Conservation (phyloP, 2,113 vertebrate genomes). For the Gymnobelideus leadbeateri region DNA sequence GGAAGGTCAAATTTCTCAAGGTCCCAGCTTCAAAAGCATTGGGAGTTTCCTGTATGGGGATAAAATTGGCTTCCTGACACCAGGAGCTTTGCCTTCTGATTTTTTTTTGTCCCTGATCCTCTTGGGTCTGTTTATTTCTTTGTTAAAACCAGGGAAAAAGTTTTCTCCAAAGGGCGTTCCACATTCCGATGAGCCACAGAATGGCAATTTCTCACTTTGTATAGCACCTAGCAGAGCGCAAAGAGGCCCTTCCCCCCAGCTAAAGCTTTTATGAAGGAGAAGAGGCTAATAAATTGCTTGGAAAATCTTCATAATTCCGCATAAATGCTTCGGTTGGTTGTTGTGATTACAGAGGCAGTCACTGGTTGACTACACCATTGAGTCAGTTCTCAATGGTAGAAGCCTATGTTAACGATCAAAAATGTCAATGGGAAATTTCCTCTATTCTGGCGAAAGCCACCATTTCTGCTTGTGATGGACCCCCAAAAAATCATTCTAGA, state of each 20-base stretch:
- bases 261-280: background rate
- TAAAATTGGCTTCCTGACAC: background rate
- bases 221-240: background rate
- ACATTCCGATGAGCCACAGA: background rate
- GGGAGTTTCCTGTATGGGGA: background rate
- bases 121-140: background rate
- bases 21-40: background rate
- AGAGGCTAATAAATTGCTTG: background rate
- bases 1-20: background rate
- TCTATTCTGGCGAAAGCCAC: background rate
- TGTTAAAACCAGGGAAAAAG: background rate
- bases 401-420: background rate
- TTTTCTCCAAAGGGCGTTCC: background rate
- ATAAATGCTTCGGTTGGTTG: conserved; percentile 12
- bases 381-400: conserved; percentile 19
- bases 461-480: background rate
- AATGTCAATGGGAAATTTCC: background rate
- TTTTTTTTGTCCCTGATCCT: background rate
- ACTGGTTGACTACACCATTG: background rate
- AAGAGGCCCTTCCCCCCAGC: background rate
- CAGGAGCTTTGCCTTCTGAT: background rate
- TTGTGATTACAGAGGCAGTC: background rate
- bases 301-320: background rate
- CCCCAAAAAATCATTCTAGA: background rate
- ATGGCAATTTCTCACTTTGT: background rate